A percentile compares a stretch with the other conserved stretches of the same genome.
phyloP scores from a whole-genome alignment of 1,140 invertebrate species.

The Solenopsis fugax region DNA sequence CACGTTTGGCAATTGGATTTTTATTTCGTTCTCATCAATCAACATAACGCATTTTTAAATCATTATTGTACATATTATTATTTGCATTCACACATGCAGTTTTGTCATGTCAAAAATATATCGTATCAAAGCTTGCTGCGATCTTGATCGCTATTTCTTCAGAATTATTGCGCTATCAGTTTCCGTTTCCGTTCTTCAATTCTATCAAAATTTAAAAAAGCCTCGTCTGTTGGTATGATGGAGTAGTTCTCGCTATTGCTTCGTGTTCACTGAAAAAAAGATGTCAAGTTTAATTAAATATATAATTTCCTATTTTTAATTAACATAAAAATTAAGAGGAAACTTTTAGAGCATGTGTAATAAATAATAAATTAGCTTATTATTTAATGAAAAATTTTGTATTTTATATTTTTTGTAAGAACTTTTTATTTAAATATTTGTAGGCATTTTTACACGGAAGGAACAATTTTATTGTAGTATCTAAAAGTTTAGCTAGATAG shows the following conservation, averaged over 20 bases:
- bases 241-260: conserved; percentile 33
- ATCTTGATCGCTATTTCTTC: background rate
- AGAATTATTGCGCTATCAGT: background rate
- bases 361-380: background rate
- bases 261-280: conserved; percentile 49
- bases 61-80: background rate
- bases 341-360: background rate
- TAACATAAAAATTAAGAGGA: no score
- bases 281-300: background rate
- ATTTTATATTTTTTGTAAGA: background rate
- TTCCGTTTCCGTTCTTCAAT: background rate
- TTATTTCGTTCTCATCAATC: conserved; percentile 3
- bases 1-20: background rate
- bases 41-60: background rate
- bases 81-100: background rate
- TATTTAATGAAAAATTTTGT: background rate
- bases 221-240: background rate
- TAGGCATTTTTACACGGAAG: background rate
- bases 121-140: background rate
- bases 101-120: background rate
- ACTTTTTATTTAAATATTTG: background rate
- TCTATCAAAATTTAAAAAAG: conserved; percentile 25
- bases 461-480: no score
- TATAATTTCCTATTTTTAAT: background rate
- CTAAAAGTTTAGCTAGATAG: no score